Evolutionary conservation across 2,888 invertebrate genomes (phyloP), one percentile per base, ranked within the genome.

Genomic region (Amblyjoppa proteus): DNA sequence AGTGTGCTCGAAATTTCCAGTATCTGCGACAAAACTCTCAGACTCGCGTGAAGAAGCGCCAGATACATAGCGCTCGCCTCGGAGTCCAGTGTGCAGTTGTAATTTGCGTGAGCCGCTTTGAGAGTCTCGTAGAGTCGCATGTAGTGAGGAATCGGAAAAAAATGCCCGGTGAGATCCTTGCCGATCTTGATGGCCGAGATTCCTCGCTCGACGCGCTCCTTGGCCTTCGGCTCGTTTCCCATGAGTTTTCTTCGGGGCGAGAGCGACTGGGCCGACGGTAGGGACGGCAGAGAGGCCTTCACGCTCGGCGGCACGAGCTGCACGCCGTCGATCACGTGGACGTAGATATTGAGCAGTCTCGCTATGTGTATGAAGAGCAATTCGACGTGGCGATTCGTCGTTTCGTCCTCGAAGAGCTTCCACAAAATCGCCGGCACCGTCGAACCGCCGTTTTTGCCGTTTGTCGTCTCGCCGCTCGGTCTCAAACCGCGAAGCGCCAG

Each of bases 11-110:
- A 95, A 49, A 97, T 94, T 94, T 97, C 97, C 83, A 97, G 93
- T 68, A 97, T 95, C 83, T 97, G 96, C 0, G 97, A 96, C 34
- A 98, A 92, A 5, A 96, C 96, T 85, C 96, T 95, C 7, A 97
- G 94, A 0, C 96, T 95, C 7, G 96, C 95, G 83, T 95, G 95
- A 75, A 97, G 93, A 83, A 97, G 95, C 45, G 95, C 95, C 74
- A 96, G 94, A 92, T 98, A 97, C 94, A 96, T 96, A 91, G 97
- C 96, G 88, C 97, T 97, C 51, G 96, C 96, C 89, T 96, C 96
- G 51, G 96, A 95, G 90, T 98, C 97, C 89, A 98, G 95, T 68
- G 97, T 97, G 91, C 96, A 98, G 96, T 97, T 98, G 94, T 98
- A 98, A 95, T 97, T 98, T 41, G 96, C 96, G 94, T 98, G 97